phyloP scores from a whole-genome alignment of 2,888 invertebrate genomes.

The Norana najaformis region DNA sequence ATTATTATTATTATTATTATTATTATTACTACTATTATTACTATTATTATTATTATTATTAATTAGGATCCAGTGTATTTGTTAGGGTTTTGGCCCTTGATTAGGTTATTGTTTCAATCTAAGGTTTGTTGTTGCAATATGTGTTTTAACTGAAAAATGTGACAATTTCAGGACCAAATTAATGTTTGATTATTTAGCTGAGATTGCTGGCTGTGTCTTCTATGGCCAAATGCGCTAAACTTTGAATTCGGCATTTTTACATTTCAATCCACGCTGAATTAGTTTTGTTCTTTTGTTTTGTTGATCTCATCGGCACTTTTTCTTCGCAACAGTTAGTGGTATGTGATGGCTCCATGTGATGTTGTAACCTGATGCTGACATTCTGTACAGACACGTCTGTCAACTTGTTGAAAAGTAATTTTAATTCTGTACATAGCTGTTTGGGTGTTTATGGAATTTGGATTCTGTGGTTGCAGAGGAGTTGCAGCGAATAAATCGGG shows the following conservation, averaged over 20 bases:
- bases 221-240: neutral
- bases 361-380: neutral
- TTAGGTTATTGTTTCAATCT: neutral
- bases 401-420: neutral
- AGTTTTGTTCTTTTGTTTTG: neutral
- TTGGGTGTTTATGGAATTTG: neutral
- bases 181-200: neutral
- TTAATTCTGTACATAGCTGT: constrained; percentile 5
- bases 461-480: neutral
- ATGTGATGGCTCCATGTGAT: neutral
- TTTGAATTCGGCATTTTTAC: neutral
- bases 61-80: neutral
- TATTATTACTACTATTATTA: neutral
- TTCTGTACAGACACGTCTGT: neutral
- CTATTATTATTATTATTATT: neutral
- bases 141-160: neutral
- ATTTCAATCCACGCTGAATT: too few species aligned
- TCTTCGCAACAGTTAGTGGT: neutral
- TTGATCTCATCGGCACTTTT: neutral
- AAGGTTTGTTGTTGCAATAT: neutral
- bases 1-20: neutral
- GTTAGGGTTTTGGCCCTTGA: neutral
- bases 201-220: neutral
- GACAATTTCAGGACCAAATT: neutral
- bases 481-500: constrained; percentile 5